These are phyloP conservation scores for Siphlonurus alternatus DNA, from an alignment of 2,888 invertebrate genomes.

Conservation along the genomic window DNA sequence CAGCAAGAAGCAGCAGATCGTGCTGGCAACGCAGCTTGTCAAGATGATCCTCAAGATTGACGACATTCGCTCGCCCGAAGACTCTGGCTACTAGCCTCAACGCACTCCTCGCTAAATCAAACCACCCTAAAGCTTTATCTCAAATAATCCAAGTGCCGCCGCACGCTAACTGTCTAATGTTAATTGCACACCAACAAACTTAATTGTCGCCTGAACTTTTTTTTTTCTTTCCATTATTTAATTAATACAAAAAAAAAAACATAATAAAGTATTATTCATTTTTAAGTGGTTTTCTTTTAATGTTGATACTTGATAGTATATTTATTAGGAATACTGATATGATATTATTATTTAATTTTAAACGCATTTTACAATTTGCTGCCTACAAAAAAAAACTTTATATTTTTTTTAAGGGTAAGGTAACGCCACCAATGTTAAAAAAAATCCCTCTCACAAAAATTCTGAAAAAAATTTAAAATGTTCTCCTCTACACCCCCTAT, in stretches of 20 bases:
- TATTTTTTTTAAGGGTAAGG: no score
- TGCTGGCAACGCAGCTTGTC: constrained; percentile 92
- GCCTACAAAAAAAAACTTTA: no score
- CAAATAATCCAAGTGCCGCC: not conserved
- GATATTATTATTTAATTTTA: no score
- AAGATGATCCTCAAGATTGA: constrained; percentile 99
- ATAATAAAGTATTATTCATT: no score
- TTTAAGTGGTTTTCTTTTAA: no score
- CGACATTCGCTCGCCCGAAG: constrained; percentile 54
- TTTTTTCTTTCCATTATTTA: not conserved
- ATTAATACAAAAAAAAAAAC: not conserved
- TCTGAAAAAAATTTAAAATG: no score
- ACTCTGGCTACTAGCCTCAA: constrained; percentile 25
- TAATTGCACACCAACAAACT: not conserved
- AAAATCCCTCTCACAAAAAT: no score
- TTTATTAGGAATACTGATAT: no score
- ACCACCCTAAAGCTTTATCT: not conserved
- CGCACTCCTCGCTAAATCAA: not conserved
- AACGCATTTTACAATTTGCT: no score
- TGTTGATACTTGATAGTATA: no score
- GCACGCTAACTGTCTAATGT: not conserved
- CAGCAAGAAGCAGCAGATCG: constrained; percentile 93
- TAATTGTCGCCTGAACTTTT: not conserved
- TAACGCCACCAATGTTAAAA: no score
- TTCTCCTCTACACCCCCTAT: no score